These are phyloP conservation scores for Chrysina gloriosa DNA, from an alignment of 2,888 invertebrate genomes.

Conservation along the genomic window DNA sequence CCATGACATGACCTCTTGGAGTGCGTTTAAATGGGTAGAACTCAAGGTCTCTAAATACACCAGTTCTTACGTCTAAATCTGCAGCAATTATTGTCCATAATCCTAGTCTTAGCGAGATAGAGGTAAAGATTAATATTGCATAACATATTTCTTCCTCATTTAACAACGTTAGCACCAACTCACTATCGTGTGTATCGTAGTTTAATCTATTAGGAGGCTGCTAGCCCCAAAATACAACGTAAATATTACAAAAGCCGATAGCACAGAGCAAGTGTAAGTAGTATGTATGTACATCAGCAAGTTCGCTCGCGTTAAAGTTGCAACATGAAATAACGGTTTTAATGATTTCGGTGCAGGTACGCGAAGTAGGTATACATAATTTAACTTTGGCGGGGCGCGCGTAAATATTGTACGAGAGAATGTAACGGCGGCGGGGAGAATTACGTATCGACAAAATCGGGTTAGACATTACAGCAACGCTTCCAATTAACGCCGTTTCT, in stretches of 20 bases:
- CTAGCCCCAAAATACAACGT: background rate
- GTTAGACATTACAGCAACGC: background rate
- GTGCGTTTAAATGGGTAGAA: too few relatives aligned
- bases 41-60: too few relatives aligned
- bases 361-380: constrained; percentile 10
- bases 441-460: background rate
- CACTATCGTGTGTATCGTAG: too few relatives aligned
- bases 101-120: too few relatives aligned
- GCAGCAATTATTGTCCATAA: too few relatives aligned
- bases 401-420: constrained; percentile 4
- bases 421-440: background rate
- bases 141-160: too few relatives aligned
- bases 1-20: too few relatives aligned
- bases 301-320: background rate
- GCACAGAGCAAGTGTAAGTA: too few relatives aligned
- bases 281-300: background rate
- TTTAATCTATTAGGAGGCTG: too few relatives aligned
- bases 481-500: background rate
- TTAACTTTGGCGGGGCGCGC: constrained; percentile 14
- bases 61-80: too few relatives aligned
- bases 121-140: too few relatives aligned
- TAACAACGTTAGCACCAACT: too few relatives aligned
- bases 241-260: constrained; percentile 9
- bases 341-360: constrained; percentile 16
- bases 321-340: constrained; percentile 20